Evolutionary conservation across 2,113 vertebrate genomes (phyloP).

Genomic region (Calyptomena viridis): DNA sequence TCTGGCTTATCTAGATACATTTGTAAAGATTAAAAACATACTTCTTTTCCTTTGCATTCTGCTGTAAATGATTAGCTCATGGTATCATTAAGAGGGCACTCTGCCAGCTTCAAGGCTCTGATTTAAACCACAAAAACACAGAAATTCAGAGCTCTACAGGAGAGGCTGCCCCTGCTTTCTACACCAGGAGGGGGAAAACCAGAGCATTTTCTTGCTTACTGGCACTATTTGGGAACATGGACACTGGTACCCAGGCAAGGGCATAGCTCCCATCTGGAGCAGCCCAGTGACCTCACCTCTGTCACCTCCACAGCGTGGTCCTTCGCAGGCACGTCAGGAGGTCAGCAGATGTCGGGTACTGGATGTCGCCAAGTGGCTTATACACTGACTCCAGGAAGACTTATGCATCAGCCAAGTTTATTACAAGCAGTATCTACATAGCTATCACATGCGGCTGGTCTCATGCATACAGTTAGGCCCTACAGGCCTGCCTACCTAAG

Average conservation of each 20-base stretch:
- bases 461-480: too few relatives aligned
- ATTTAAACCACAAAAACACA: not conserved
- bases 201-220: not conserved
- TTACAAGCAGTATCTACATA: too few relatives aligned
- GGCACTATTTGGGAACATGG: not conserved
- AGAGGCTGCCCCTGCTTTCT: not conserved
- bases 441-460: too few relatives aligned
- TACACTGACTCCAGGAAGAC: too few relatives aligned
- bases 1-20: slow-evolving; percentile 49
- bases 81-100: not conserved
- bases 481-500: too few relatives aligned
- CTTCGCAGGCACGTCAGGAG: too few relatives aligned
- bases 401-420: too few relatives aligned
- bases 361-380: too few relatives aligned
- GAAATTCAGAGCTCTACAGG: not conserved
- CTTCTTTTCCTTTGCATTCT: not conserved
- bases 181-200: not conserved
- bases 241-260: not conserved
- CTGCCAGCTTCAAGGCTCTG: slow-evolving; percentile 6
- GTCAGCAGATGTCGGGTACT: too few relatives aligned
- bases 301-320: too few relatives aligned
- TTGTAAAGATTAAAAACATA: slow-evolving; percentile 52
- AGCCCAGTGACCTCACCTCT: not conserved
- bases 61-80: slow-evolving; percentile 21
- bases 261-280: not conserved